Evolutionary conservation across 2,797 vertebrate genomes (phyloP).

Genomic region (Sebastes nivosus): DNA sequence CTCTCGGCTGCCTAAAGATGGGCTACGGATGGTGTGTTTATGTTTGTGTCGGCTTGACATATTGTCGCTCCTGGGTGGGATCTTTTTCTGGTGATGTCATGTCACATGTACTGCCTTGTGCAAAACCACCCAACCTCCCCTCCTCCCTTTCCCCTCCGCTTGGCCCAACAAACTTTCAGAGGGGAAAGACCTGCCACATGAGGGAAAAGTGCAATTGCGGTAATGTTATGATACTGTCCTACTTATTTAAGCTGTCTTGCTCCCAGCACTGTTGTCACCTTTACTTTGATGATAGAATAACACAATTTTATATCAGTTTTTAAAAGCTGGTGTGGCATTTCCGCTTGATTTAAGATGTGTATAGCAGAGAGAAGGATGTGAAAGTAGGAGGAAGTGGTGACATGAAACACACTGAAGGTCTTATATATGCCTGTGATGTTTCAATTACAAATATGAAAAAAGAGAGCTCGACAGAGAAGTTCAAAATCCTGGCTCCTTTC

Average conservation of each 20-base stretch:
- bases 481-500: background rate
- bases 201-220: background rate
- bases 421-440: background rate
- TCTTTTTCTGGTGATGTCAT: constrained; percentile 47
- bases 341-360: background rate
- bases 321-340: background rate
- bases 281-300: background rate
- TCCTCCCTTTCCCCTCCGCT: too few species aligned
- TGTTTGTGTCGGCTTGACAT: constrained; percentile 53
- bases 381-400: background rate
- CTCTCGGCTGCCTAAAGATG: constrained; percentile 24
- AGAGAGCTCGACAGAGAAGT: background rate
- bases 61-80: constrained; percentile 48
- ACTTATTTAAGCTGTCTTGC: background rate
- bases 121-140: background rate
- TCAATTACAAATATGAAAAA: background rate
- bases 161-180: background rate
- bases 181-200: background rate
- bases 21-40: constrained; percentile 39
- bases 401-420: background rate
- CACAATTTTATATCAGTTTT: background rate
- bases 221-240: background rate
- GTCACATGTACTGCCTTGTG: constrained; percentile 38
- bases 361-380: too few species aligned
- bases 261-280: background rate